Evolutionary conservation across 2,797 vertebrate species (phyloP).

Genomic region (Synaphobranchus kaupii): DNA sequence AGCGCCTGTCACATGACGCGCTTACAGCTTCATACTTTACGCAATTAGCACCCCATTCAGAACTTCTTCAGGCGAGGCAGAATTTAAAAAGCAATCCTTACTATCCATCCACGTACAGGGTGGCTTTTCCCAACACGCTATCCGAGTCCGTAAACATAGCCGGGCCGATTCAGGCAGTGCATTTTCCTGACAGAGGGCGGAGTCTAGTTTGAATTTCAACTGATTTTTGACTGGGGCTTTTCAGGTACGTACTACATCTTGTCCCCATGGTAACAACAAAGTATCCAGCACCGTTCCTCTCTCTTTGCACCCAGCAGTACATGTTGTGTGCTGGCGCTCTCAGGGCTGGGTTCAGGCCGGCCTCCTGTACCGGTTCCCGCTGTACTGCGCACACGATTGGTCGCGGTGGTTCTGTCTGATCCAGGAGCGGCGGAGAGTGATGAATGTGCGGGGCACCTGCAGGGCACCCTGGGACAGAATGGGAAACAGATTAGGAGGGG

Average conservation of each 20-base stretch:
- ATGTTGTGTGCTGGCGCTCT: background rate
- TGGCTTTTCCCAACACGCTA: background rate
- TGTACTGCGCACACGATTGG: background rate
- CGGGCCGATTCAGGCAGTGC: background rate
- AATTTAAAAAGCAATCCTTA: background rate
- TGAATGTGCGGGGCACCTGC: conserved; percentile 54
- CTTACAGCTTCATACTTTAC: background rate
- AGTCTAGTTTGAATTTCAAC: background rate
- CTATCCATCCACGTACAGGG: background rate
- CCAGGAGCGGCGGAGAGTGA: background rate
- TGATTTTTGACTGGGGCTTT: background rate
- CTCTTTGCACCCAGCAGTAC: background rate
- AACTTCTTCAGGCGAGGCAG: background rate
- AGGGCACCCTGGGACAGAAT: conserved; percentile 68
- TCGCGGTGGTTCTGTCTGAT: background rate
- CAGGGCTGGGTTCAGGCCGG: background rate
- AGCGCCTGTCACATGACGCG: conserved; percentile 3
- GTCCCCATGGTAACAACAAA: background rate
- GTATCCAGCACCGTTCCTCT: background rate
- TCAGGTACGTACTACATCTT: background rate
- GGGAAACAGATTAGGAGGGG: conserved; percentile 78
- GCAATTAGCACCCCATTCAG: background rate
- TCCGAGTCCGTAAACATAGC: background rate
- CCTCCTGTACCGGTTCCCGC: background rate
- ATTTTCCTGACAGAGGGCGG: background rate